These are phyloP conservation scores for Stictonetta naevosa DNA, from an alignment of 2,113 vertebrate genomes.

Conservation along the genomic window DNA sequence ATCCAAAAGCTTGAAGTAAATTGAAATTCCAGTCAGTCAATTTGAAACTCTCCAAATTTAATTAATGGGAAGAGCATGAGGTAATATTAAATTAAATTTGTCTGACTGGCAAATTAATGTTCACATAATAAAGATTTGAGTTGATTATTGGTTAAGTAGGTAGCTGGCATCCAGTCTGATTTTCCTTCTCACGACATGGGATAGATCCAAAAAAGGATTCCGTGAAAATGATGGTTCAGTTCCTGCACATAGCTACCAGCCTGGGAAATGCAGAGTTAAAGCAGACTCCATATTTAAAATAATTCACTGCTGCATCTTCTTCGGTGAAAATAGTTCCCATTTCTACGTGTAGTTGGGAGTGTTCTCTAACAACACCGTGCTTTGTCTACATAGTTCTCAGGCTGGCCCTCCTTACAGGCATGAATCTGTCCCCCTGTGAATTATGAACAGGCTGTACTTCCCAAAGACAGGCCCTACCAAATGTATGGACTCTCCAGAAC, in stretches of 20 bases:
- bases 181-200: slow-evolving; percentile 31
- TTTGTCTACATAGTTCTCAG: not conserved
- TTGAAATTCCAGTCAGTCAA: slow-evolving; percentile 65
- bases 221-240: not conserved
- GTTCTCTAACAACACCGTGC: not conserved
- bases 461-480: not conserved
- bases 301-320: not conserved
- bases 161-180: slow-evolving; percentile 78
- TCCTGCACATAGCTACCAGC: not conserved
- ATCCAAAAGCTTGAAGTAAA: slow-evolving; percentile 62
- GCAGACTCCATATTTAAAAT: not conserved
- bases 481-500: not conserved
- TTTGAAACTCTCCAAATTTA: slow-evolving; percentile 65
- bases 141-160: slow-evolving; percentile 82
- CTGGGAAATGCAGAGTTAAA: not conserved
- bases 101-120: slow-evolving; percentile 72
- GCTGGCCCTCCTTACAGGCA: not conserved
- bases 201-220: not conserved
- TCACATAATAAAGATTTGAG: slow-evolving; percentile 71
- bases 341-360: not conserved
- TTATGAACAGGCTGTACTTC: not conserved
- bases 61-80: slow-evolving; percentile 75
- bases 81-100: slow-evolving; percentile 80
- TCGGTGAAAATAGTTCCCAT: not conserved
- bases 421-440: not conserved